A percentile compares a stretch with the other conserved stretches of the same genome.
Conservation (phyloP, 1,140 invertebrate genomes). For the Dolichoris vasculosae region DNA sequence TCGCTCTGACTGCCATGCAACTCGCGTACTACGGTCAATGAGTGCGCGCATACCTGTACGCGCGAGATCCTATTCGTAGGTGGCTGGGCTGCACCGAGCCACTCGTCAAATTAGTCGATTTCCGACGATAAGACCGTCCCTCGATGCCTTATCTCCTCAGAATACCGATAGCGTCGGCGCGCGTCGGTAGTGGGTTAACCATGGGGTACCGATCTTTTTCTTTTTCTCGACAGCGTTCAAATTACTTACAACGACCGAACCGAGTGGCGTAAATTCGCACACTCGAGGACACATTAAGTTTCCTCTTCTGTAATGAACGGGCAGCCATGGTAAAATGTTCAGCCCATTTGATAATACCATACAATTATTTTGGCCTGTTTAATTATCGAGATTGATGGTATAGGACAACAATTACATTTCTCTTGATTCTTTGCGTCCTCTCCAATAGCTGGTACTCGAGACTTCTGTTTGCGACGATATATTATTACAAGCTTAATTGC, state of each 20-base stretch:
- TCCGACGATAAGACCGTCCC: background rate
- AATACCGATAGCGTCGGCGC: background rate
- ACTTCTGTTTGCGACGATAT: background rate
- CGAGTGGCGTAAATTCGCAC: constrained; percentile 10
- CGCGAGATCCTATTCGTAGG: background rate
- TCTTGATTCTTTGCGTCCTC: background rate
- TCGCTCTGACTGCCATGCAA: too few relatives aligned
- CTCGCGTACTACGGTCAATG: background rate
- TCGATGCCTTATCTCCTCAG: background rate
- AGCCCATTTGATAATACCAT: constrained; percentile 39
- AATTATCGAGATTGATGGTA: constrained; percentile 16
- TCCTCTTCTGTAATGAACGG: constrained; percentile 14
- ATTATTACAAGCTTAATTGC: background rate
- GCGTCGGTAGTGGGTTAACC: background rate
- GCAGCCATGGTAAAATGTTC: background rate
- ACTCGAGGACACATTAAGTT: constrained; percentile 4
- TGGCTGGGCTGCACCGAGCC: background rate
- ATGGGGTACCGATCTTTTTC: too few relatives aligned
- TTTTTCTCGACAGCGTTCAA: background rate
- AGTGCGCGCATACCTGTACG: background rate
- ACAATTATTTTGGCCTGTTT: constrained; percentile 17
- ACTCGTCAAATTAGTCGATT: background rate
- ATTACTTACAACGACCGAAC: background rate
- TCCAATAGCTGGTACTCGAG: background rate
- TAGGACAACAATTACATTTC: constrained; percentile 5